These are phyloP conservation scores for Alcedo atthis DNA, from an alignment of 2,797 vertebrate genomes.

Conservation along the genomic window DNA sequence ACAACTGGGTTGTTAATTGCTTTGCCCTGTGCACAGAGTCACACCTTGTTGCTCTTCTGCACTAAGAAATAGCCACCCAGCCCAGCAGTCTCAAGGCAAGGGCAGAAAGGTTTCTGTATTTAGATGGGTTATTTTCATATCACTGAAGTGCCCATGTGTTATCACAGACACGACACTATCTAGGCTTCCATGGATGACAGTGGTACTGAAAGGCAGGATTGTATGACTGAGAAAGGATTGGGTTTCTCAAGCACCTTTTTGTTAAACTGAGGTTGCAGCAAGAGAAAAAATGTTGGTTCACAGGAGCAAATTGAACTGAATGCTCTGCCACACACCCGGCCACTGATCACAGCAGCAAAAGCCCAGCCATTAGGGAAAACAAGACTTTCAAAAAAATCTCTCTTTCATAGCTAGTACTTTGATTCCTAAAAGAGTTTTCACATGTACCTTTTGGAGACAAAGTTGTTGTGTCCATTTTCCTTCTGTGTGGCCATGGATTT, in stretches of 20 bases:
- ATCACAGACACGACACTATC: background rate
- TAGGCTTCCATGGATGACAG: background rate
- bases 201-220: background rate
- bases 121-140: background rate
- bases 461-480: background rate
- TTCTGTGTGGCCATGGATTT: background rate
- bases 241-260: background rate
- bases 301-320: background rate
- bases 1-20: conserved; percentile 39
- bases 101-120: background rate
- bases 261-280: background rate
- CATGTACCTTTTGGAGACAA: background rate
- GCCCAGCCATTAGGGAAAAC: background rate
- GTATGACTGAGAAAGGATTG: background rate
- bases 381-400: background rate
- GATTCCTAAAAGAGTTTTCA: conserved; percentile 15
- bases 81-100: background rate
- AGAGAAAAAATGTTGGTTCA: background rate
- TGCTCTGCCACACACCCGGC: background rate
- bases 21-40: background rate
- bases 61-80: background rate
- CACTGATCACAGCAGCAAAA: background rate
- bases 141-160: background rate
- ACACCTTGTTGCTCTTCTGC: conserved; percentile 7
- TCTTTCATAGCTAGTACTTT: background rate